Evolutionary conservation across 2,888 invertebrate species (phyloP).

Genomic region (Habroteleia sp.): DNA sequence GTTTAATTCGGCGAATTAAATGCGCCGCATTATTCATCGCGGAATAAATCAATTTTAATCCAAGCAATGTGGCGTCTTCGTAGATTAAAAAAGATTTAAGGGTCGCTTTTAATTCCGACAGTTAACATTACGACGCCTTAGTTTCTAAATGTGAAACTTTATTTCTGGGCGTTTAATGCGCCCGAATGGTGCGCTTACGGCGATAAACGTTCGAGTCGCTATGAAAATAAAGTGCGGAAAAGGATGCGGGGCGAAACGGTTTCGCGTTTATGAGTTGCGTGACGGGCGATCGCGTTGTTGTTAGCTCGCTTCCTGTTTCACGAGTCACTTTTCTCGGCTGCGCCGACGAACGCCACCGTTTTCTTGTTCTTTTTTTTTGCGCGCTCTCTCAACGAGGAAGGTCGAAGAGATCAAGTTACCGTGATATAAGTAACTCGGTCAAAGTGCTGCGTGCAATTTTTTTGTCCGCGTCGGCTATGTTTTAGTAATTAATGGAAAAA

Average conservation of each 20-base stretch:
- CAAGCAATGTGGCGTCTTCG: constrained; percentile 10
- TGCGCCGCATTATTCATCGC: constrained; percentile 1
- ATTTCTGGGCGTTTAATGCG: constrained; percentile 24
- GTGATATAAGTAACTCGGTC: constrained; percentile 73
- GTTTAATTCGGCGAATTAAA: constrained; percentile 13
- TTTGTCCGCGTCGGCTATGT: too few relatives aligned
- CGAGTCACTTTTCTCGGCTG: constrained; percentile 35
- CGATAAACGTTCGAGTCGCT: constrained; percentile 30
- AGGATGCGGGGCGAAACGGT: constrained; percentile 25
- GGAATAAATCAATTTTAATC: constrained; percentile 29
- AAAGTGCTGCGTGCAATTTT: constrained; percentile 63
- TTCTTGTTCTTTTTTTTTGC: too few relatives aligned
- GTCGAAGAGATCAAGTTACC: constrained; percentile 64
- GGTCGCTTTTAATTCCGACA: constrained; percentile 23
- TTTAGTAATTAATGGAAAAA: too few relatives aligned
- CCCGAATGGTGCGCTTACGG: constrained; percentile 13
- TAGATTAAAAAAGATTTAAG: constrained; percentile 29
- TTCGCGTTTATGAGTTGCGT: constrained; percentile 61
- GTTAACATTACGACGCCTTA: constrained; percentile 30
- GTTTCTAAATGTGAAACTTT: constrained; percentile 42
- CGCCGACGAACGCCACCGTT: constrained; percentile 19
- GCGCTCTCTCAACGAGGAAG: constrained; percentile 65
- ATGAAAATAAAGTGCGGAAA: constrained; percentile 43
- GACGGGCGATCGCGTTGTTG: constrained; percentile 46
- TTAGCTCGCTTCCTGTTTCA: constrained; percentile 41